A percentile compares a stretch with the other conserved stretches of the same genome.
These are phyloP conservation scores for Belonocnema kinseyi DNA, from an alignment of 1,140 invertebrate genomes.

Conservation along the genomic window DNA sequence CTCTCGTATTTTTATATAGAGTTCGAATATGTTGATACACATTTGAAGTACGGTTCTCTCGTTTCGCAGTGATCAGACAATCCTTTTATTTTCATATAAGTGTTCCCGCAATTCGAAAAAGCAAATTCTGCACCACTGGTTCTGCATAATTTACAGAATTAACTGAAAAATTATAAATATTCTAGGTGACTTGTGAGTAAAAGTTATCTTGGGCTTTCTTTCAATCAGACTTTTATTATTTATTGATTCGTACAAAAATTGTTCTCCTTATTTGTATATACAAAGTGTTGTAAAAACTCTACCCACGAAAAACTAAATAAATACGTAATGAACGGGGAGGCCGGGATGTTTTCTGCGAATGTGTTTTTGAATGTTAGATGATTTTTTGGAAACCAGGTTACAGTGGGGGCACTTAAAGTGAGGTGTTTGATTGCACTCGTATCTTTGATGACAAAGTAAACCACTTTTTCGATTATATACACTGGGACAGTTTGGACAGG, in stretches of 20 bases:
- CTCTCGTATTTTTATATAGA: slow-evolving; percentile 49
- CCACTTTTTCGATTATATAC: slow-evolving; percentile 76
- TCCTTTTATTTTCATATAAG: slow-evolving; percentile 5
- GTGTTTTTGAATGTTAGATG: slow-evolving; percentile 62
- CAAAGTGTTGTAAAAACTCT: background rate
- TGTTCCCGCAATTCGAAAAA: background rate
- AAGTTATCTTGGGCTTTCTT: background rate
- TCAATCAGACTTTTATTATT: background rate
- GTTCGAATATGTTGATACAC: slow-evolving; percentile 63
- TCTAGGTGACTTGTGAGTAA: too few species aligned
- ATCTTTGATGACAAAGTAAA: slow-evolving; percentile 75
- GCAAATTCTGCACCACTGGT: background rate
- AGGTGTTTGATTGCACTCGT: slow-evolving; percentile 77
- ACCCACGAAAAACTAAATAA: background rate
- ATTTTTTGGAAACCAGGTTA: slow-evolving; percentile 68
- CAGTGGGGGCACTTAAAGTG: slow-evolving; percentile 77
- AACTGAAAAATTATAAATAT: background rate
- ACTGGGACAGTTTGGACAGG: slow-evolving; percentile 77
- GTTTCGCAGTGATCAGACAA: slow-evolving; percentile 77
- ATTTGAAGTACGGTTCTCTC: slow-evolving; percentile 60
- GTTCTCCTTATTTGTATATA: background rate
- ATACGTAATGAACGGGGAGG: slow-evolving; percentile 5
- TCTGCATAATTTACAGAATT: background rate
- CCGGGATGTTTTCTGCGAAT: slow-evolving; percentile 53
- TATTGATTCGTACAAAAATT: background rate